A percentile compares a stretch with the other conserved stretches of the same genome.
These are phyloP conservation scores for Scytalopus superciliaris DNA, from an alignment of 2,113 vertebrate species.

Conservation along the genomic window DNA sequence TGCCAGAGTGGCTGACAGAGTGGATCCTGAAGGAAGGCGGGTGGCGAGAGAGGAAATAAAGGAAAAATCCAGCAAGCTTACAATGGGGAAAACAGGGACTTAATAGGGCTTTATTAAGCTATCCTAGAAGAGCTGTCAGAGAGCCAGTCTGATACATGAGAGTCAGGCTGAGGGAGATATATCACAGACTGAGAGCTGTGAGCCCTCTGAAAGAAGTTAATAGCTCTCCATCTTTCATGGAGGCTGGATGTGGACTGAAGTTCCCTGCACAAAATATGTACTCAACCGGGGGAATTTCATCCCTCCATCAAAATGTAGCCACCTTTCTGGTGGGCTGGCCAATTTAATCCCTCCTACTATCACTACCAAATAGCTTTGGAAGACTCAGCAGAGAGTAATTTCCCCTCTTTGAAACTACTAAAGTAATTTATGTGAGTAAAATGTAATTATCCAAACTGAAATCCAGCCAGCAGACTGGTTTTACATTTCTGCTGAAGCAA, in stretches of 20 bases:
- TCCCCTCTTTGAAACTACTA: background rate
- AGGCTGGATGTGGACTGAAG: background rate
- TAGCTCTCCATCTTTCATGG: background rate
- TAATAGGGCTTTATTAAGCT: background rate
- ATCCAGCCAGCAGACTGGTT: background rate
- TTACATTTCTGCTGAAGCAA: background rate
- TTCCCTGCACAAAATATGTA: background rate
- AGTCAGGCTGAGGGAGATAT: background rate
- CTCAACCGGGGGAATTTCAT: background rate
- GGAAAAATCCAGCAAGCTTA: background rate
- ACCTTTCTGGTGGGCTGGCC: background rate
- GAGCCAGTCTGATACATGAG: background rate
- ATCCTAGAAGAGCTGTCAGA: background rate
- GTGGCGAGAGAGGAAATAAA: background rate
- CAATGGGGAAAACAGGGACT: background rate
- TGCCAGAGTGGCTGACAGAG: background rate
- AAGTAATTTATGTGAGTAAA: background rate
- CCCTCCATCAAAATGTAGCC: background rate
- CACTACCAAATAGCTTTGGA: background rate
- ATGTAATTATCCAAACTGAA: constrained; percentile 20
- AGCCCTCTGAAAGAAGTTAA: background rate
- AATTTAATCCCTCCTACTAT: background rate
- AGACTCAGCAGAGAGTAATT: background rate
- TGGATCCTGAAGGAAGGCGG: background rate
- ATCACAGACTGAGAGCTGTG: background rate